Conservation (phyloP, 1,140 invertebrate genomes). For the Conopomorpha cramerella region DNA sequence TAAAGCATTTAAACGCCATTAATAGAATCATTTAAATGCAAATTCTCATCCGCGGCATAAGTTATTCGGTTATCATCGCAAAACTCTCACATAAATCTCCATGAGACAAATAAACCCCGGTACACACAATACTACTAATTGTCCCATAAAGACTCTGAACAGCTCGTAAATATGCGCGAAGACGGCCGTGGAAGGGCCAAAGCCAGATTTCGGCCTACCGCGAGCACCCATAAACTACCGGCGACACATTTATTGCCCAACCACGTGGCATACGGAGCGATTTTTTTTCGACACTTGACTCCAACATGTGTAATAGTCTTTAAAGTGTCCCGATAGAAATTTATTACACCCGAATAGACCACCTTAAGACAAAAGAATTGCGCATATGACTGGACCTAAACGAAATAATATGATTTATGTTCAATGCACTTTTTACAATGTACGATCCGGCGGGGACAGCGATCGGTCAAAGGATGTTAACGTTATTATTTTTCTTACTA, state of each 20-base stretch:
- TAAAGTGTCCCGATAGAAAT: conserved; percentile 33
- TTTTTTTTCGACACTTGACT: conserved; percentile 53
- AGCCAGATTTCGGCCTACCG: conserved; percentile 52
- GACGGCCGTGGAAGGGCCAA: conserved; percentile 42
- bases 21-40: no score
- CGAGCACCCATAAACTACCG: conserved; percentile 51
- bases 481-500: background rate
- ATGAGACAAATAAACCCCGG: conserved; percentile 42
- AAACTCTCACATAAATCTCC: conserved; percentile 36
- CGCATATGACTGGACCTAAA: background rate
- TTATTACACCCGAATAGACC: conserved; percentile 53
- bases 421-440: background rate
- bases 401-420: background rate
- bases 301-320: conserved; percentile 40
- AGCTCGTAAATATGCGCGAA: conserved; percentile 47
- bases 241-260: conserved; percentile 54
- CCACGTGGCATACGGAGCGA: conserved; percentile 47
- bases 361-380: conserved; percentile 11
- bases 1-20: no score
- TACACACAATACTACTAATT: conserved; percentile 57
- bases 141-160: conserved; percentile 54
- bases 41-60: no score
- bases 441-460: no score
- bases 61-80: no score
- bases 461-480: background rate